These are phyloP conservation scores for Progne subis DNA, from an alignment of 2,113 vertebrate genomes.

Conservation along the genomic window DNA sequence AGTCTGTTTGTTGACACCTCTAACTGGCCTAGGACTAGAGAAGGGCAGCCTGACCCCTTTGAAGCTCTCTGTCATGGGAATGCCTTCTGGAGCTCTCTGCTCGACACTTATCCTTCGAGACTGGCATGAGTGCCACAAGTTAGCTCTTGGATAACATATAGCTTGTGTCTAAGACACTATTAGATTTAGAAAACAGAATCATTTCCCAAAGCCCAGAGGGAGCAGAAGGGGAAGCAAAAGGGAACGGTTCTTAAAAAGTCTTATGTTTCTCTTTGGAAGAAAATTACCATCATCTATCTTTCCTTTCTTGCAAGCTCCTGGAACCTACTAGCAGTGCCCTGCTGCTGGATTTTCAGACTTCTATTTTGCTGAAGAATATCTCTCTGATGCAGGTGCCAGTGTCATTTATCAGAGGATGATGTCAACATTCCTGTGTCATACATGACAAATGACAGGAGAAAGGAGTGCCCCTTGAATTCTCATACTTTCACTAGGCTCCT, in stretches of 20 bases:
- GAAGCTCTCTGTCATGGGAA: neutral
- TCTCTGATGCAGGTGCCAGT: constrained; percentile 65
- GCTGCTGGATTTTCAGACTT: constrained; percentile 59
- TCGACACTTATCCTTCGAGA: neutral
- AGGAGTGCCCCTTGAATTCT: constrained; percentile 44
- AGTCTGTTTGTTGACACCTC: neutral
- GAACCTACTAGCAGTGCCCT: constrained; percentile 50
- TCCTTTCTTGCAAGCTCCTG: constrained; percentile 60
- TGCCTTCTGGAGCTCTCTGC: neutral
- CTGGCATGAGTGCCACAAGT: neutral
- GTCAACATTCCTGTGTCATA: constrained; percentile 71
- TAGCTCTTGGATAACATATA: constrained; percentile 54
- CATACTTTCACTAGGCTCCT: constrained; percentile 32
- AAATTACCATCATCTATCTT: constrained; percentile 68
- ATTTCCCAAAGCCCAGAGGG: constrained; percentile 59
- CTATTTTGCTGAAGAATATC: constrained; percentile 57
- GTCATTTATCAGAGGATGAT: constrained; percentile 68
- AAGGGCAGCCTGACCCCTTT: neutral
- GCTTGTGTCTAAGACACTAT: constrained; percentile 47
- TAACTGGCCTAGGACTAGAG: neutral
- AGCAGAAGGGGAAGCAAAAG: constrained; percentile 52
- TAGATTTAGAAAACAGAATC: constrained; percentile 63
- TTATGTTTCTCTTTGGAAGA: constrained; percentile 62
- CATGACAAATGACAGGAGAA: constrained; percentile 65
- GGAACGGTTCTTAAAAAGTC: constrained; percentile 62